Evolutionary conservation across 2,888 invertebrate genomes (phyloP).

Genomic region (Mellilla xanthometata): DNA sequence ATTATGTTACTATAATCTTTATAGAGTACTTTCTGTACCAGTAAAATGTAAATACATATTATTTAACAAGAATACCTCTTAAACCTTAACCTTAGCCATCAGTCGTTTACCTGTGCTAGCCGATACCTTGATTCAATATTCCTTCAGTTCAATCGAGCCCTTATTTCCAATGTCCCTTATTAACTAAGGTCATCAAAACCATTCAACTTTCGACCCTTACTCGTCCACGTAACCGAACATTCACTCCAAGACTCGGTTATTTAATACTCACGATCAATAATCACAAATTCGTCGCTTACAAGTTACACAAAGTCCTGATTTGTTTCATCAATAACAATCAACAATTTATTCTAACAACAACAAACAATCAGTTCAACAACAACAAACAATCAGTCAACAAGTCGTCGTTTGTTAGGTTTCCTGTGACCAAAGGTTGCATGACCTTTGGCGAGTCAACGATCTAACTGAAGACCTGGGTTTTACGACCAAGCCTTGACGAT

Average conservation of each 20-base stretch:
- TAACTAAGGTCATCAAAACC: conserved; percentile 1
- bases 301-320: neutral
- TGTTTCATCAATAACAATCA: too few relatives aligned
- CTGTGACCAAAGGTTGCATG: conserved; percentile 25
- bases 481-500: too few relatives aligned
- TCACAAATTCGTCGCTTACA: conserved; percentile 11
- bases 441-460: conserved; percentile 24
- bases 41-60: too few relatives aligned
- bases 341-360: too few relatives aligned
- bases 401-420: conserved; percentile 28
- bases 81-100: too few relatives aligned
- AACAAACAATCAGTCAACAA: conserved; percentile 9
- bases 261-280: conserved; percentile 24
- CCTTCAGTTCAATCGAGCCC: too few relatives aligned
- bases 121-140: neutral
- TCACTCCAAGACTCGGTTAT: conserved; percentile 15
- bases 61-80: too few relatives aligned
- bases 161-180: neutral
- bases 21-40: too few relatives aligned
- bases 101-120: too few relatives aligned
- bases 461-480: neutral
- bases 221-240: conserved; percentile 1
- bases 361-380: conserved; percentile 10
- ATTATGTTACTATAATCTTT: too few relatives aligned
- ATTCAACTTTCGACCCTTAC: conserved; percentile 6